phyloP scores from a whole-genome alignment of 2,797 vertebrate species.

The Syngnathus rostellatus region DNA sequence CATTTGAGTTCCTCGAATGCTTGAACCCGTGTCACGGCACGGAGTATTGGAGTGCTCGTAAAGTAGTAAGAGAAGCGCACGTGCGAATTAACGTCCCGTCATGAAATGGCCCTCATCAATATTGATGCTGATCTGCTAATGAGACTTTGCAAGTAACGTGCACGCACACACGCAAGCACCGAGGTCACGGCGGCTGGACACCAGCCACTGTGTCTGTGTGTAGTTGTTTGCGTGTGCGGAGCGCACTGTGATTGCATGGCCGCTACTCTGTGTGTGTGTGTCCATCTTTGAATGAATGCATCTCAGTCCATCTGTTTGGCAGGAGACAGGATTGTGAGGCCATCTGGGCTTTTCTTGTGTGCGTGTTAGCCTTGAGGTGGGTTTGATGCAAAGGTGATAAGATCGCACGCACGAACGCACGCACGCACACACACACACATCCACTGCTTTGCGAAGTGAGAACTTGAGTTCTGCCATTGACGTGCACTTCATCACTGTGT shows the following conservation, averaged over 20 bases:
- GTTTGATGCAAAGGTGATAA: constrained; percentile 55
- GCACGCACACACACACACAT: constrained; percentile 23
- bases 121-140: constrained; percentile 67
- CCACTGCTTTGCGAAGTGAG: background rate
- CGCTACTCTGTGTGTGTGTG: constrained; percentile 24
- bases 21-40: no score
- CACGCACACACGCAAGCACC: constrained; percentile 34
- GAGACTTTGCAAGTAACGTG: constrained; percentile 59
- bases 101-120: constrained; percentile 66
- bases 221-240: constrained; percentile 16
- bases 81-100: constrained; percentile 44
- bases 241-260: constrained; percentile 8
- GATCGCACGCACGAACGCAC: constrained; percentile 39
- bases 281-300: constrained; percentile 58
- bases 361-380: constrained; percentile 43
- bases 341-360: constrained; percentile 55
- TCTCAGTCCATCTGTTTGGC: constrained; percentile 64
- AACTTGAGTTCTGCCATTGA: background rate
- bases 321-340: constrained; percentile 59
- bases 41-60: no score
- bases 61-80: constrained; percentile 31
- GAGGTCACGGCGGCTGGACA: constrained; percentile 12
- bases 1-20: no score
- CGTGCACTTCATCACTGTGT: background rate
- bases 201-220: constrained; percentile 16